Evolutionary conservation across 2,797 vertebrate genomes (phyloP), one percentile per base, ranked within the genome.

Genomic region (Cynodonichthys magdalenae): DNA sequence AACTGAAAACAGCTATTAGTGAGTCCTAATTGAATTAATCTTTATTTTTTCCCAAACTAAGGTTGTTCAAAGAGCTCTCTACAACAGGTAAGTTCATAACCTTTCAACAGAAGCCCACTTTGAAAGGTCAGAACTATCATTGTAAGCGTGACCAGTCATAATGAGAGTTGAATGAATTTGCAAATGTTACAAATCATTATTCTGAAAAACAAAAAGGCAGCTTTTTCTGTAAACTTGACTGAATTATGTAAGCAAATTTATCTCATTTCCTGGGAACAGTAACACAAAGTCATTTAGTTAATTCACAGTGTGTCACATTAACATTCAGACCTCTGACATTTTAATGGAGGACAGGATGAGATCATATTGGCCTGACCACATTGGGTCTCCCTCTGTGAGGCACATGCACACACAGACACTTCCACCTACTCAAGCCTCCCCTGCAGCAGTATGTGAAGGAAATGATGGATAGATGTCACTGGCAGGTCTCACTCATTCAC

Each of bases 381-480:
- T 76, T 87, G 79, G 68, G 77, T 73, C 83, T 76, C 75, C 77
- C 67, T 76, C 44, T 68, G 68, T 29, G 75, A 73, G 51, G 66
- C 29, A 28, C 59, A 67, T 6, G 34, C 39, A 31, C 54, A 50
- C 19, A 19, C 28, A 60, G 19, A 65, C 56, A 68, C 19, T 1
- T 17, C 50, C 48, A 54, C 51, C n/a, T 59, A 52, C 47, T 42
- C 28, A 15, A 10, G 68, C 52, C 63, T 66, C 42, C 34, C 59
- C 53, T 31, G 53, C 60, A 29, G 6, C 15, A 4, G 70, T 48
- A 52, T 58, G 53, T 20, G 72, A 57, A 51, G 72, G 50, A 81
- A 66, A 76, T 92, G 89, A 91, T 90, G 80, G 87, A 92, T 89
- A 76, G 79, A 77, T 88, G 85, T 90, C 86, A 90, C 54, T 3